These are phyloP conservation scores for Antennarius striatus DNA, from an alignment of 2,113 vertebrate genomes.

Conservation along the genomic window DNA sequence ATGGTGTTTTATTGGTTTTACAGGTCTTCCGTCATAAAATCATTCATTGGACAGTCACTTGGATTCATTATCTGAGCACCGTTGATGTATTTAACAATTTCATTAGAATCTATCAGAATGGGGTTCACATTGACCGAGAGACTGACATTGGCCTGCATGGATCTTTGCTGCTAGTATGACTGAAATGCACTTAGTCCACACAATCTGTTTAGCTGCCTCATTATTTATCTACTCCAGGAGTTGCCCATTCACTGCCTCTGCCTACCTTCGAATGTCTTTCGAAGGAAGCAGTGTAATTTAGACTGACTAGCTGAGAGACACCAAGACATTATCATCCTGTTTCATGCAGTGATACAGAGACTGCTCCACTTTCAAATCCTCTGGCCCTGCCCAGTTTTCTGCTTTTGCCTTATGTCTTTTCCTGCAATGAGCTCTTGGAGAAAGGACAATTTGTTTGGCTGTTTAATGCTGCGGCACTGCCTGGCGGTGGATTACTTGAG, in stretches of 20 bases:
- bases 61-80: no score
- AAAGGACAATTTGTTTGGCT: conserved; percentile 76
- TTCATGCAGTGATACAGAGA: conserved; percentile 31
- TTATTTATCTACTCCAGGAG: no score
- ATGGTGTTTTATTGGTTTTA: no score
- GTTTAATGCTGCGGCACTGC: conserved; percentile 64
- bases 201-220: no score
- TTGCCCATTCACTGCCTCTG: conserved; percentile 18
- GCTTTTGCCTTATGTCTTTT: conserved; percentile 65
- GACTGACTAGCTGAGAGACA: conserved; percentile 40
- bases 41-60: no score
- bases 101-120: no score
- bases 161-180: background rate
- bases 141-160: background rate
- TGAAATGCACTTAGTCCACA: background rate
- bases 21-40: no score
- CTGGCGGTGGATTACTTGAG: conserved; percentile 71
- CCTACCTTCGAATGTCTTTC: conserved; percentile 47
- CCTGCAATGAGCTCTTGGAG: conserved; percentile 57
- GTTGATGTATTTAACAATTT: no score
- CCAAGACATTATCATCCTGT: conserved; percentile 36
- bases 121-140: no score
- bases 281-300: conserved; percentile 29
- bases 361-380: conserved; percentile 23
- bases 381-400: conserved; percentile 34